Evolutionary conservation across 2,113 vertebrate genomes (phyloP).

Genomic region (Chaetura pelagica): DNA sequence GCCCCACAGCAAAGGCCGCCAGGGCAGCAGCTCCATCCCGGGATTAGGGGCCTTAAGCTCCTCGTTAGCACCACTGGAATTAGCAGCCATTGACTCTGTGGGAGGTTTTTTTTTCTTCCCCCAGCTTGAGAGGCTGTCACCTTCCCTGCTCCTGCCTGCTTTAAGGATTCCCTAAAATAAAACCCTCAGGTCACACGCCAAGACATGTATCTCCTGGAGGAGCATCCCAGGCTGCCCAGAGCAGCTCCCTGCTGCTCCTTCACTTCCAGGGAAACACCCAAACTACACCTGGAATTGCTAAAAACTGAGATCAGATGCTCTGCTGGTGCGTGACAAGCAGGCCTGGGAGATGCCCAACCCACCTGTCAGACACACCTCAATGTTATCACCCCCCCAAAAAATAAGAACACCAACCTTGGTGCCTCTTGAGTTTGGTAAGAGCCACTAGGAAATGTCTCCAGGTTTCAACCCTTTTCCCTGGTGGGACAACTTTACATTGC

Average conservation of each 20-base stretch:
- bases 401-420: accelerated
- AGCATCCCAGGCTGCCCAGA: accelerated
- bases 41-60: neutral
- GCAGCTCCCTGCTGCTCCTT: accelerated
- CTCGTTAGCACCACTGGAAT: neutral
- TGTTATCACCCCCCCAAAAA: no score
- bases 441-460: neutral
- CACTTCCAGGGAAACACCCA: accelerated
- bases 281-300: accelerated
- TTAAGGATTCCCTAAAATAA: neutral
- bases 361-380: no score
- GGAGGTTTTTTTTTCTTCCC: neutral
- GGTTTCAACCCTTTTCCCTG: accelerated
- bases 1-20: no score
- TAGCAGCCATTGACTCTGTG: neutral
- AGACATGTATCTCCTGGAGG: accelerated
- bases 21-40: accelerated
- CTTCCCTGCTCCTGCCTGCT: neutral
- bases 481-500: accelerated
- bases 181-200: accelerated
- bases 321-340: neutral
- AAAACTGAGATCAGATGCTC: accelerated
- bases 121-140: neutral
- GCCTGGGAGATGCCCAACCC: accelerated
- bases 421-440: neutral